These are phyloP conservation scores for Cacoxenus indagator DNA, from an alignment of 2,888 invertebrate genomes.

Conservation along the genomic window DNA sequence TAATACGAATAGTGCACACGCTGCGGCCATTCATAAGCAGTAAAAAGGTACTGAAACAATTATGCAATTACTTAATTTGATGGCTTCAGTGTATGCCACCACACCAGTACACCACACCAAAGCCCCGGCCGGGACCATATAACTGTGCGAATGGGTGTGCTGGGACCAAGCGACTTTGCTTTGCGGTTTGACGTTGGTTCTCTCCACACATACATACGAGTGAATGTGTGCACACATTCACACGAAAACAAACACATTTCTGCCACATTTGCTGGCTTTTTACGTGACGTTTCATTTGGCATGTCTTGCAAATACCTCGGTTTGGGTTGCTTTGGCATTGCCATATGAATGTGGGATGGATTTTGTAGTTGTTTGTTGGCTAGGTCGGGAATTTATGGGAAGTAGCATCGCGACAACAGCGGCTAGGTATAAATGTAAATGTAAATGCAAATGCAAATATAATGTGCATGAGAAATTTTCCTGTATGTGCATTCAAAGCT, in stretches of 20 bases:
- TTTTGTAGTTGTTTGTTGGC: neutral
- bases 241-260: neutral
- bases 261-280: slow-evolving; percentile 8
- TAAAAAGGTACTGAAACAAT: slow-evolving; percentile 64
- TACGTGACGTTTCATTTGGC: neutral
- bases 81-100: slow-evolving; percentile 47
- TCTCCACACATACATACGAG: neutral
- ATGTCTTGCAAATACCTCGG: neutral
- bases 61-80: slow-evolving; percentile 69
- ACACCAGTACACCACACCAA: neutral
- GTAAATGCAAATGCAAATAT: too few species aligned
- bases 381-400: too few species aligned
- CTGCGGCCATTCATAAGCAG: slow-evolving; percentile 49
- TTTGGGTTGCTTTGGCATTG: neutral
- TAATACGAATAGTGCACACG: neutral
- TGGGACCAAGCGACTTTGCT: slow-evolving; percentile 36
- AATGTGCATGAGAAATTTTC: too few species aligned
- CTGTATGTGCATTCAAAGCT: too few species aligned
- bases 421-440: too few species aligned
- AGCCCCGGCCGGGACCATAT: neutral
- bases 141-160: slow-evolving; percentile 33
- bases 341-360: neutral
- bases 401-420: too few species aligned
- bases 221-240: neutral
- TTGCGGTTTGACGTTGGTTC: slow-evolving; percentile 58